phyloP scores from a whole-genome alignment of 2,113 vertebrate species.

The Nansenia antarctica region DNA sequence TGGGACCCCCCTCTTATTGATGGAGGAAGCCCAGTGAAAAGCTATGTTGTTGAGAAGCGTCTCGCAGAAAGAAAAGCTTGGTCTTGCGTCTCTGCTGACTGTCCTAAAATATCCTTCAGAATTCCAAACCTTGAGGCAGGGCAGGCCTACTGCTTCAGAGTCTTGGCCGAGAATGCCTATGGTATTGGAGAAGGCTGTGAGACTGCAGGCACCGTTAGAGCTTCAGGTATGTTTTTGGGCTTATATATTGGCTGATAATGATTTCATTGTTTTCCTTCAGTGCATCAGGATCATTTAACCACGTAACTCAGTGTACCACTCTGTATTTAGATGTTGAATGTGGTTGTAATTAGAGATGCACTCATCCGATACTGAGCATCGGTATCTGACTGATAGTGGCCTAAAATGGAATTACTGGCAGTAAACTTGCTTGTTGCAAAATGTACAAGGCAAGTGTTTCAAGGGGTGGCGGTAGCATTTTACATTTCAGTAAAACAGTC shows the following conservation, averaged over 20 bases:
- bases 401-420: too few relatives aligned
- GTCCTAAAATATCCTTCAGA: constrained; percentile 89
- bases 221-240: constrained; percentile 86
- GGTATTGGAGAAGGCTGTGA: constrained; percentile 96
- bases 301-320: too few relatives aligned
- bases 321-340: neutral
- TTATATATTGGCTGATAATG: too few relatives aligned
- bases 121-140: constrained; percentile 91
- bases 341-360: too few relatives aligned
- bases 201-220: constrained; percentile 89
- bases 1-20: constrained; percentile 94
- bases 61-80: constrained; percentile 97
- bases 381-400: too few relatives aligned
- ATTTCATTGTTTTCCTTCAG: neutral
- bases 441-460: too few relatives aligned
- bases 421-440: too few relatives aligned
- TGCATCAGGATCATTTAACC: too few relatives aligned
- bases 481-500: too few relatives aligned
- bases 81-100: constrained; percentile 91
- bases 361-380: too few relatives aligned
- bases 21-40: constrained; percentile 93
- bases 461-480: too few relatives aligned
- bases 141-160: constrained; percentile 95
- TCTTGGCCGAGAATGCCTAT: constrained; percentile 95
- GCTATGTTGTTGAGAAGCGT: constrained; percentile 96